Conservation (phyloP, 2,888 invertebrate species). For the Pecten maximus region DNA sequence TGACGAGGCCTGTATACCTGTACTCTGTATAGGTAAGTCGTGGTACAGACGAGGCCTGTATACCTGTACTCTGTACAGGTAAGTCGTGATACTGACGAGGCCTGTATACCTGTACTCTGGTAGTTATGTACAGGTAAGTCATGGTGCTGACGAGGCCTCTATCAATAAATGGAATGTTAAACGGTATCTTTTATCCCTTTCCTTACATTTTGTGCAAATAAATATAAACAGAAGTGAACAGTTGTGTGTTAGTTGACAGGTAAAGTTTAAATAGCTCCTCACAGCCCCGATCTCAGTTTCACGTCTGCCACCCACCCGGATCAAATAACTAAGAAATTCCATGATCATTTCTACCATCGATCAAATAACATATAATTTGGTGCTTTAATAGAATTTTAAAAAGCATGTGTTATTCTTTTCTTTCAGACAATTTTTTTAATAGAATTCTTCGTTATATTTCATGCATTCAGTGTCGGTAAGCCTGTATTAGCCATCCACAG, state of each 20-base stretch:
- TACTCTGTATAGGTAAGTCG: too few species aligned
- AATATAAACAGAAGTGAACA: neutral
- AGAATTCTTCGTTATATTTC: neutral
- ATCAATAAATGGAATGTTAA: too few species aligned
- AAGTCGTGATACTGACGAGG: too few species aligned
- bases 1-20: too few species aligned
- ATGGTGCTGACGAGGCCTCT: too few species aligned
- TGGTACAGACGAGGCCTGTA: too few species aligned
- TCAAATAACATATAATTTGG: conserved; percentile 24
- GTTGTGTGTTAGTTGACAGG: neutral
- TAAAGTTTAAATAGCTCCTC: neutral
- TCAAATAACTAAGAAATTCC: conserved; percentile 5
- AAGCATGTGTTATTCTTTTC: neutral
- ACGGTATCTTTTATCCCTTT: too few species aligned
- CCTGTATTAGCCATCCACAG: neutral
- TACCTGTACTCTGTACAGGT: too few species aligned
- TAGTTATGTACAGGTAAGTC: too few species aligned
- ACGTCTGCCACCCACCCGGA: neutral
- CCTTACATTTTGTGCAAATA: too few species aligned
- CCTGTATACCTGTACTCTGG: too few species aligned
- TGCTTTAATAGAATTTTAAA: neutral
- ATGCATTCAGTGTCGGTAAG: neutral
- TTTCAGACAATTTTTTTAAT: neutral
- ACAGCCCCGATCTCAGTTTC: neutral
- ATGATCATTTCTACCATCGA: neutral